phyloP scores from a whole-genome alignment of 1,140 invertebrate genomes.

The Bombus turneri region DNA sequence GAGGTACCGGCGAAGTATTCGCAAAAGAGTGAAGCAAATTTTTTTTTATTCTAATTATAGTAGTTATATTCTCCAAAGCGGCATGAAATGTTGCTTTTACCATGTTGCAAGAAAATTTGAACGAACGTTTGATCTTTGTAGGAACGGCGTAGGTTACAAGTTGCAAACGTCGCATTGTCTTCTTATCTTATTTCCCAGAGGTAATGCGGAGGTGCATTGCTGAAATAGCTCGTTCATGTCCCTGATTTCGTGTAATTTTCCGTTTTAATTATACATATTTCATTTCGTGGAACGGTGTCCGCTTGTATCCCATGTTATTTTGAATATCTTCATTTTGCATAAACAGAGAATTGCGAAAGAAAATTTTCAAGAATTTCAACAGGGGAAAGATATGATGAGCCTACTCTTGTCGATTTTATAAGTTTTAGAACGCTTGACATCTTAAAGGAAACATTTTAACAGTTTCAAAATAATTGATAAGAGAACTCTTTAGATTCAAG shows the following conservation, averaged over 20 bases:
- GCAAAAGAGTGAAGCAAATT: neutral
- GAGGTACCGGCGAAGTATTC: neutral
- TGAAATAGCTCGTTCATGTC: neutral
- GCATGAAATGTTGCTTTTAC: no score
- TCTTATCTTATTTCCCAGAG: conserved; percentile 16
- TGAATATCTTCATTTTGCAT: neutral
- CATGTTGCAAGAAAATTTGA: neutral
- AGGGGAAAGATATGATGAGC: no score
- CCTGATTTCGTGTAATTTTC: neutral
- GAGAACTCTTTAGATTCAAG: neutral
- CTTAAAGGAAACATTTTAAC: neutral
- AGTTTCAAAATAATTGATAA: neutral
- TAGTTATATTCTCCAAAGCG: neutral
- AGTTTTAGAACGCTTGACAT: neutral
- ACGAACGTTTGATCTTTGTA: neutral
- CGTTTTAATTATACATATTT: neutral
- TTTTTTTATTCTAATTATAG: conserved; percentile 29
- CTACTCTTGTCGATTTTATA: no score
- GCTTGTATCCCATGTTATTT: neutral
- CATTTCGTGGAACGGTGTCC: neutral
- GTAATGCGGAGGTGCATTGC: neutral
- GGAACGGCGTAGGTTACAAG: neutral
- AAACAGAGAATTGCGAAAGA: neutral
- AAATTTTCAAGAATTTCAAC: neutral
- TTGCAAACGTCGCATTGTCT: neutral